Percentiles rank a stretch among this genome's conserved stretches.
These are phyloP conservation scores for Actias luna DNA, from an alignment of 2,888 invertebrate species.

Conservation along the genomic window DNA sequence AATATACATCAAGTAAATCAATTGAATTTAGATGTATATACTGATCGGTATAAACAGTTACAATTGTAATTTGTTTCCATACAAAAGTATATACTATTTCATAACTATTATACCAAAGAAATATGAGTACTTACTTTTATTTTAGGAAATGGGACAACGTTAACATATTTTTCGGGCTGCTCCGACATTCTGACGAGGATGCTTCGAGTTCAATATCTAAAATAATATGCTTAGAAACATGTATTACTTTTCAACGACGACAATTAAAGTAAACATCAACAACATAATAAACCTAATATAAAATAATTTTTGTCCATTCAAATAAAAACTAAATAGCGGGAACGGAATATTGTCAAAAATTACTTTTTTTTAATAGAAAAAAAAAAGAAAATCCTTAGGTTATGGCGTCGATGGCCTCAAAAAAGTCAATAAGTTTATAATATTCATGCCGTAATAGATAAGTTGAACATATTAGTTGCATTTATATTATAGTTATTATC, in stretches of 20 bases:
- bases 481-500: constrained; percentile 13
- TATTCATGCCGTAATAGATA: no score
- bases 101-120: constrained; percentile 20
- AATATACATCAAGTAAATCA: no score
- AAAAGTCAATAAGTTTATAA: constrained; percentile 34
- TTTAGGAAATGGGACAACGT: constrained; percentile 42
- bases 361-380: constrained; percentile 54
- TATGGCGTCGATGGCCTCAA: constrained; percentile 40
- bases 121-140: constrained; percentile 40
- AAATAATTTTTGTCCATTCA: constrained; percentile 28
- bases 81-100: background rate
- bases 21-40: no score
- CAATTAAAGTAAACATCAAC: background rate
- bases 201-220: background rate
- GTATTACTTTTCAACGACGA: background rate
- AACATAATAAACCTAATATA: background rate
- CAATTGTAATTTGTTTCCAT: background rate
- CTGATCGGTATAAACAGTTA: no score
- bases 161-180: constrained; percentile 31
- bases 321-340: constrained; percentile 50
- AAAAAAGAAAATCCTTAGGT: constrained; percentile 50
- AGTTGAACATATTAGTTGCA: constrained; percentile 19
- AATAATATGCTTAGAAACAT: background rate
- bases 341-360: constrained; percentile 56
- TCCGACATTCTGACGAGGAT: background rate